A percentile compares a stretch with the other conserved stretches of the same genome.
Evolutionary conservation across 2,888 invertebrate species (phyloP).

Genomic region (Dolomedes plantarius): DNA sequence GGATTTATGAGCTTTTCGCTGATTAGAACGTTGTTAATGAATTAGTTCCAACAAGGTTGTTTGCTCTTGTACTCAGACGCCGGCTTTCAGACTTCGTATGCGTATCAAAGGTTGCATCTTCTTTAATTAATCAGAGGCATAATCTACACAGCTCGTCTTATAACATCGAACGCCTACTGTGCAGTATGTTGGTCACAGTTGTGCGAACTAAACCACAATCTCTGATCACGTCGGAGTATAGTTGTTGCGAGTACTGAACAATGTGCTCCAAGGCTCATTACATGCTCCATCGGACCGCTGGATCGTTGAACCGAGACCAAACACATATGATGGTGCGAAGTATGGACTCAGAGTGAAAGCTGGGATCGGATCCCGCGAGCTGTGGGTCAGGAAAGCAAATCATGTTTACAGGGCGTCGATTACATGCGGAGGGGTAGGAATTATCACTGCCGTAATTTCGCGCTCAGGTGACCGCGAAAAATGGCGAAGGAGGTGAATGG

Average conservation of each 20-base stretch:
- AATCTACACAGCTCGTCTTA: no score
- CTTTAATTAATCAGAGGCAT: no score
- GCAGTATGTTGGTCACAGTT: no score
- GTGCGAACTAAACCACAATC: background rate
- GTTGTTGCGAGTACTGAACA: background rate
- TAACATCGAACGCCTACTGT: no score
- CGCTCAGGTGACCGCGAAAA: background rate
- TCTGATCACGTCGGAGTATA: background rate
- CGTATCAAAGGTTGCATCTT: no score
- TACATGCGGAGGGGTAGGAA: background rate
- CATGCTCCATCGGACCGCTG: background rate
- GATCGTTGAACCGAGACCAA: background rate
- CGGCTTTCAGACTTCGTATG: no score
- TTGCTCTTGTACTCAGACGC: no score
- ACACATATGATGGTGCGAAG: background rate
- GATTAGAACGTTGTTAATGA: no score
- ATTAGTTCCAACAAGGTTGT: no score
- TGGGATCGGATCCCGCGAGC: constrained; percentile 4
- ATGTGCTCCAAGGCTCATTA: background rate
- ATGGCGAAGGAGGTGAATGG: background rate
- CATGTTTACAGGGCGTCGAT: constrained; percentile 8
- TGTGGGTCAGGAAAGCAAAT: constrained; percentile 12
- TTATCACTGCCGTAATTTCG: background rate
- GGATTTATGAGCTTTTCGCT: no score
- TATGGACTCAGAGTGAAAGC: constrained; percentile 3